Evolutionary conservation across 2,797 vertebrate genomes (phyloP).

Genomic region (Ciconia nigra): DNA sequence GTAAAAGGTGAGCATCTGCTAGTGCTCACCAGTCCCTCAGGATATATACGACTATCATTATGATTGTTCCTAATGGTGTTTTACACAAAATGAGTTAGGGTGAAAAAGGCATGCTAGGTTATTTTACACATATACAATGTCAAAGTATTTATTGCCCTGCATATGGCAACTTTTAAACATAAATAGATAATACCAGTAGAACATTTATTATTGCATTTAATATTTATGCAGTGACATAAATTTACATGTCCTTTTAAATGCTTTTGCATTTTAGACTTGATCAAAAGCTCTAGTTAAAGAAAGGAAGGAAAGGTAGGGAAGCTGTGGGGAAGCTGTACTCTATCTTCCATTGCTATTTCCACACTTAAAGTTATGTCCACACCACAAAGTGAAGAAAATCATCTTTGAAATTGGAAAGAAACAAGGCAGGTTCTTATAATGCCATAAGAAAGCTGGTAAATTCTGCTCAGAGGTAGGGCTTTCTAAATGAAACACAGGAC

Average conservation of each 20-base stretch:
- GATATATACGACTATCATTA: neutral
- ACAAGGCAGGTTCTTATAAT: neutral
- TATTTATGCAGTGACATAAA: slow-evolving; percentile 19
- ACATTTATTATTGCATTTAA: slow-evolving; percentile 4
- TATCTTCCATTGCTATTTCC: neutral
- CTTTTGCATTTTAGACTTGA: neutral
- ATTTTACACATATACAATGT: neutral
- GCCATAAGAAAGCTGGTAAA: neutral
- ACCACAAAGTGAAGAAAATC: neutral
- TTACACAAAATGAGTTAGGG: slow-evolving; percentile 19
- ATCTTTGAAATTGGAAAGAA: neutral
- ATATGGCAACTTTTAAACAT: neutral
- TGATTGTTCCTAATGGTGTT: slow-evolving; percentile 17
- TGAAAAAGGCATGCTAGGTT: slow-evolving; percentile 22
- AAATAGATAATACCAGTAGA: neutral
- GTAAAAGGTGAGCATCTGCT: slow-evolving; percentile 56
- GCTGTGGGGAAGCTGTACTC: neutral
- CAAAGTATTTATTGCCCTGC: slow-evolving; percentile 9
- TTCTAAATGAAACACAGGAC: neutral
- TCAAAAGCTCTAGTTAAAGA: neutral
- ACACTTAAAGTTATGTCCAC: neutral
- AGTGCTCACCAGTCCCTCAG: slow-evolving; percentile 6
- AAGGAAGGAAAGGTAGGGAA: neutral
- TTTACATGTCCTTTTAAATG: neutral
- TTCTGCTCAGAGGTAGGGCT: neutral